Conservation (phyloP, 2,888 invertebrate species). For the Drosophila limbata region DNA sequence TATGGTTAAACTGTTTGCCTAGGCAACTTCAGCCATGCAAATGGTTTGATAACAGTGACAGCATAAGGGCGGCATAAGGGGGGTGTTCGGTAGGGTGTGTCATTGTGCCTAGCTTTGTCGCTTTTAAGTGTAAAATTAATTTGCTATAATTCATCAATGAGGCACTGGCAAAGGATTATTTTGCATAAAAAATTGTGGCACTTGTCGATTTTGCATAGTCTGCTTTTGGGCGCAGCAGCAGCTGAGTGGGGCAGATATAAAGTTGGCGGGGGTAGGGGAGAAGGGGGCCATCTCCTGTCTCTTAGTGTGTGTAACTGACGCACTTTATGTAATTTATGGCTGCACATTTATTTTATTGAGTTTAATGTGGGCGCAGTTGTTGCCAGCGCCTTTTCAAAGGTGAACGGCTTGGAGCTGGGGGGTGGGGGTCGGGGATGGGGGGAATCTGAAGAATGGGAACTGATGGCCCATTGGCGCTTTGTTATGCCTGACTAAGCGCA, state of each 20-base stretch:
- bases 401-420: constrained; percentile 37
- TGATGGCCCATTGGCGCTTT: constrained; percentile 52
- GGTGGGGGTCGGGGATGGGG: not conserved
- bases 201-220: constrained; percentile 72
- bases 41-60: constrained; percentile 62
- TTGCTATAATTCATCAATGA: constrained; percentile 84
- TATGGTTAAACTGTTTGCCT: constrained; percentile 78
- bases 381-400: constrained; percentile 53
- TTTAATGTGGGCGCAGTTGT: constrained; percentile 73
- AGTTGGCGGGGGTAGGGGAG: not conserved
- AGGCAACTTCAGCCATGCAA: constrained; percentile 74
- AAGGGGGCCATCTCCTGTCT: constrained; percentile 8
- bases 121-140: constrained; percentile 81
- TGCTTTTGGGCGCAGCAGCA: constrained; percentile 39
- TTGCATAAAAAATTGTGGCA: constrained; percentile 73
- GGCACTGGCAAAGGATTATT: constrained; percentile 62
- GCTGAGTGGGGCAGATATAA: constrained; percentile 25
- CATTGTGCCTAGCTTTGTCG: constrained; percentile 62
- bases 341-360: constrained; percentile 78
- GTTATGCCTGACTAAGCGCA: constrained; percentile 53
- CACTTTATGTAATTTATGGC: constrained; percentile 73
- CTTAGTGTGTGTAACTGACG: constrained; percentile 66
- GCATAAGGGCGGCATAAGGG: constrained; percentile 15
- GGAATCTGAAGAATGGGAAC: constrained; percentile 44
- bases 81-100: constrained; percentile 36